Evolutionary conservation across 1,140 invertebrate species (phyloP), one percentile per base, ranked within the genome.

Genomic region (Onthophagus taurus): DNA sequence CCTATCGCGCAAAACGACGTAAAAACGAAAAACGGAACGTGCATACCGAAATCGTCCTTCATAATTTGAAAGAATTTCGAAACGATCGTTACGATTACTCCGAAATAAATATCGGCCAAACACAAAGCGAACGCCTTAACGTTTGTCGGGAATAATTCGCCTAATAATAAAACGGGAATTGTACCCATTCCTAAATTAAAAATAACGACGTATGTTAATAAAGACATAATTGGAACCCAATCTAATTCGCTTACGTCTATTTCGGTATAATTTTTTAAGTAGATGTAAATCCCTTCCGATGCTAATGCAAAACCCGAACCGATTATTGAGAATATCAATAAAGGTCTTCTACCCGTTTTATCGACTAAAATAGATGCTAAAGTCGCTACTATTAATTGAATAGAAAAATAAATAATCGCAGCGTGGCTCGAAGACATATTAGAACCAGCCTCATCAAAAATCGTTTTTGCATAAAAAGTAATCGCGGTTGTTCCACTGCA

Each of bases 21-120:
- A 63, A 92, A 91, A 5, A 79, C 58, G 70, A 76, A 81, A 64
- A 85, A 88, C 34, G 80, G 75, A 44, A 75, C 76, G 58, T 84
- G 77, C 21, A 77, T 74, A n/a, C 74, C 71, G 11, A 81, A 68
- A 2, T 60, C 41, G 37, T 74, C 68, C 21, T 70, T 60, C 20
- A 85, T 59, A 1, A 75, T 68, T 54, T 78, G 72, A 65, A 82
- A 89, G 43, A 80, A 77, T 51, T 14, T 81, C 21, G 82, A 83
- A 11, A 83, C 72, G 3, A 83, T 57, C 51, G 87, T 87, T 34
- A 81, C 80, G 45, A 78, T 76, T 4, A 78, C 53, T 59, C 81
- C 85, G 31, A 80, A 81, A 49, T 76, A 76, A 42, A 81, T 70
- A 31, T 84, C 78, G 2, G 75, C 74, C 20, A 83, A 61, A 35